Evolutionary conservation across 2,888 invertebrate genomes (phyloP).

Genomic region (Cactoblastis cactorum): DNA sequence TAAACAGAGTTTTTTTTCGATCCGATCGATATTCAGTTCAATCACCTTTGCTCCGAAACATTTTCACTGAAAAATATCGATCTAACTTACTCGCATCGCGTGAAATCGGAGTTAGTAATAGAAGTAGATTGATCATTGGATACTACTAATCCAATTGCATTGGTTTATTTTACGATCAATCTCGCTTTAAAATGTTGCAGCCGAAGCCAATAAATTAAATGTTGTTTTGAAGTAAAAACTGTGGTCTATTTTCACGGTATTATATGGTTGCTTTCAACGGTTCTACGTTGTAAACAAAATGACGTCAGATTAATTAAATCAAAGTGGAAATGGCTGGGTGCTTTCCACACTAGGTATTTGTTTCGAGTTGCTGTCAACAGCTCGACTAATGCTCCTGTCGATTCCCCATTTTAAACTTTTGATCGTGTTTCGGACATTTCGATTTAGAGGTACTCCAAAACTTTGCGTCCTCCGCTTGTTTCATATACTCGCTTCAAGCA

Average conservation of each 20-base stretch:
- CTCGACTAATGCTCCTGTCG: constrained; percentile 72
- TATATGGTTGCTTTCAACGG: constrained; percentile 18
- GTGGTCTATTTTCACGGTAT: constrained; percentile 13
- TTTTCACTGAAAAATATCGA: constrained; percentile 12
- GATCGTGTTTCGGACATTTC: constrained; percentile 58
- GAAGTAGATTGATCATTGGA: constrained; percentile 7
- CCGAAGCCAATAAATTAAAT: not conserved
- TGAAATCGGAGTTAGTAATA: constrained; percentile 7
- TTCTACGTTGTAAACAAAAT: constrained; percentile 38
- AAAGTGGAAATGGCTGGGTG: constrained; percentile 63
- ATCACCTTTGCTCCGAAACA: constrained; percentile 14
- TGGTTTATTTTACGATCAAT: not conserved
- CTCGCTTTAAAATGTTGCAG: not conserved
- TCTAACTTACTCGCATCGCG: constrained; percentile 11
- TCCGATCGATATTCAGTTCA: constrained; percentile 3
- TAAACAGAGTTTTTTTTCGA: constrained; percentile 1
- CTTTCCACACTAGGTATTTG: constrained; percentile 61
- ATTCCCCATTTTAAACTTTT: constrained; percentile 70
- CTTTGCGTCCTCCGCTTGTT: constrained; percentile 26
- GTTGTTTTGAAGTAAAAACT: constrained; percentile 12
- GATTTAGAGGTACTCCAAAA: constrained; percentile 54
- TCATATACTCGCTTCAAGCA: not conserved
- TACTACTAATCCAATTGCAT: constrained; percentile 5
- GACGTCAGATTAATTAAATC: constrained; percentile 71
- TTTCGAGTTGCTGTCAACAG: constrained; percentile 68